These are phyloP conservation scores for Polypterus senegalus DNA, from an alignment of 2,113 vertebrate species.

Conservation along the genomic window DNA sequence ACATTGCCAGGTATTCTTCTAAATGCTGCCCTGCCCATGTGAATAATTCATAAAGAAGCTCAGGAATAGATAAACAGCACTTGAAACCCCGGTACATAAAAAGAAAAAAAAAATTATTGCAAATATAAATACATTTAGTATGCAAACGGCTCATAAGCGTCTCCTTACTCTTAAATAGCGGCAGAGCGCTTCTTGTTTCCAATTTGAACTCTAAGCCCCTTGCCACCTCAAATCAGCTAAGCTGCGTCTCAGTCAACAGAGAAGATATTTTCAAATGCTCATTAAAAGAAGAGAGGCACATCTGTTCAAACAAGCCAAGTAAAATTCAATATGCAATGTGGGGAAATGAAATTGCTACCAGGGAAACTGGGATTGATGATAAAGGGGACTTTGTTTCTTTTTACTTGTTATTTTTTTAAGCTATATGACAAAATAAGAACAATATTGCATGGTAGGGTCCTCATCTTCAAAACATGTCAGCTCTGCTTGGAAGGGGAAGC, in stretches of 20 bases:
- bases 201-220: constrained; percentile 3
- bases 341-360: constrained; percentile 24
- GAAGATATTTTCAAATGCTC: background rate
- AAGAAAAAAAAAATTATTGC: background rate
- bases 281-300: background rate
- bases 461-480: too few relatives aligned
- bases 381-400: constrained; percentile 18
- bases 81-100: too few relatives aligned
- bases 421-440: too few relatives aligned
- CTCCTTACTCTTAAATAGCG: background rate
- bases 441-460: too few relatives aligned
- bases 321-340: background rate
- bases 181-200: background rate
- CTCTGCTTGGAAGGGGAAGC: too few relatives aligned
- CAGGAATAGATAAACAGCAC: too few relatives aligned
- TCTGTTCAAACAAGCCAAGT: background rate
- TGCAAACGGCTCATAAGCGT: background rate
- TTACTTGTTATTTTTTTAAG: too few relatives aligned
- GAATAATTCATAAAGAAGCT: too few relatives aligned
- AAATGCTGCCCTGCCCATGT: too few relatives aligned
- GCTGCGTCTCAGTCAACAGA: constrained; percentile 2
- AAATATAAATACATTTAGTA: background rate
- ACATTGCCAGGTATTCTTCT: too few relatives aligned
- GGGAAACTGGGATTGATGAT: constrained; percentile 40
- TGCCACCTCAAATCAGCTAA: constrained; percentile 5